Evolutionary conservation across 2,888 invertebrate species (phyloP).

Genomic region (Dasysyrphus tricinctus): DNA sequence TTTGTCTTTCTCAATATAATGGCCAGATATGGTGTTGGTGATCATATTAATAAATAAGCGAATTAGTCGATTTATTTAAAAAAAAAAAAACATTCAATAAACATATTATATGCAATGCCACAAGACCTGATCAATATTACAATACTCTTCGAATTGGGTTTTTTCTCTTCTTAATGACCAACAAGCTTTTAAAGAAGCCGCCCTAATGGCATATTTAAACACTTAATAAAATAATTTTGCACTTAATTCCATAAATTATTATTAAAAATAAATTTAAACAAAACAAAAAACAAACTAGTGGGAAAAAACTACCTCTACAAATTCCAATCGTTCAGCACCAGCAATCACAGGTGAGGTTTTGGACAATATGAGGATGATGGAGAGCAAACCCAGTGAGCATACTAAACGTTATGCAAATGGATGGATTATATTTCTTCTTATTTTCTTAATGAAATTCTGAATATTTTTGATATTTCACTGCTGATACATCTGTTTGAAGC

Average conservation of each 20-base stretch:
- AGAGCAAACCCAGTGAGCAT: constrained; percentile 41
- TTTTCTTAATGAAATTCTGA: constrained; percentile 62
- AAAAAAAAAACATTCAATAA: constrained; percentile 34
- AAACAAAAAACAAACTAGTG: constrained; percentile 15
- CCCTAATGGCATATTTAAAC: constrained; percentile 71
- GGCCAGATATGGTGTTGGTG: constrained; percentile 2
- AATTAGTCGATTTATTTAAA: constrained; percentile 56
- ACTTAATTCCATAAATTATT: constrained; percentile 73
- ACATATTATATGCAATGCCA: constrained; percentile 30
- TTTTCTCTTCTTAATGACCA: constrained; percentile 55
- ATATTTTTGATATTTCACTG: constrained; percentile 41
- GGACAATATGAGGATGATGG: constrained; percentile 7
- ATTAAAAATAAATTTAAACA: constrained; percentile 2
- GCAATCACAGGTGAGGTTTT: constrained; percentile 23
- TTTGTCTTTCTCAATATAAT: constrained; percentile 40
- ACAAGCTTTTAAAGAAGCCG: constrained; percentile 63
- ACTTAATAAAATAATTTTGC: constrained; percentile 74
- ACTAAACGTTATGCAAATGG: constrained; percentile 68
- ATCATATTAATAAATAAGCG: constrained; percentile 65
- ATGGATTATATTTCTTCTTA: constrained; percentile 37
- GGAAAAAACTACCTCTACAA: constrained; percentile 23
- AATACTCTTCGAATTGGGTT: constrained; percentile 18
- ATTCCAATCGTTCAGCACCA: background rate
- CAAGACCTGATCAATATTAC: constrained; percentile 34
- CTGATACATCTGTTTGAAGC: background rate